phyloP scores from a whole-genome alignment of 2,888 invertebrate species.

The Lymantria monacha region DNA sequence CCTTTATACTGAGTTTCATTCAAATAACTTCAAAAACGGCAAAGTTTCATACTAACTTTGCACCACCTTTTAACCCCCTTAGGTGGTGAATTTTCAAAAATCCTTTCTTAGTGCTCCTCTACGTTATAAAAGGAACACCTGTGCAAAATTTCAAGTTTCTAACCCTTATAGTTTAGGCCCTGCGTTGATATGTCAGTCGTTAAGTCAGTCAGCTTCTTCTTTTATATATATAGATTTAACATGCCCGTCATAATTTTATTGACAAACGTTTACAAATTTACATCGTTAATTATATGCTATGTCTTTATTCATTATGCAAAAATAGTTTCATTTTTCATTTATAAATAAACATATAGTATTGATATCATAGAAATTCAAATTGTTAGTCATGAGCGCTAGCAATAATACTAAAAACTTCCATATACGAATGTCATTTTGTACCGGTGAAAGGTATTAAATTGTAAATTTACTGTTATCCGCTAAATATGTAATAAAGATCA shows the following conservation, averaged over 20 bases:
- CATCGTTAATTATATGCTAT: background rate
- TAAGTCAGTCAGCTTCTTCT: too few relatives aligned
- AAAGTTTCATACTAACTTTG: too few relatives aligned
- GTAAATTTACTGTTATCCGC: slow-evolving; percentile 24
- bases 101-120: too few relatives aligned
- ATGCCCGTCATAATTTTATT: slow-evolving; percentile 7
- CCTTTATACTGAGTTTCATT: too few relatives aligned
- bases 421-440: slow-evolving; percentile 12
- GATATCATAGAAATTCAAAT: slow-evolving; percentile 7
- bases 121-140: too few relatives aligned
- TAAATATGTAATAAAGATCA: slow-evolving; percentile 18
- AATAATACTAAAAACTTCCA: slow-evolving; percentile 22
- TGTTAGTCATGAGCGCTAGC: slow-evolving; percentile 9
- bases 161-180: too few relatives aligned
- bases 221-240: too few relatives aligned
- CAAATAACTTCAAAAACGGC: too few relatives aligned
- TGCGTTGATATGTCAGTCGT: too few relatives aligned
- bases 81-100: too few relatives aligned
- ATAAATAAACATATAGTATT: slow-evolving; percentile 2
- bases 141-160: too few relatives aligned
- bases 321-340: background rate
- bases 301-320: background rate
- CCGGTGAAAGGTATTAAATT: slow-evolving; percentile 14
- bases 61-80: too few relatives aligned
- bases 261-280: background rate